Evolutionary conservation across 2,888 invertebrate species (phyloP).

Genomic region (Candidula unifasciata): DNA sequence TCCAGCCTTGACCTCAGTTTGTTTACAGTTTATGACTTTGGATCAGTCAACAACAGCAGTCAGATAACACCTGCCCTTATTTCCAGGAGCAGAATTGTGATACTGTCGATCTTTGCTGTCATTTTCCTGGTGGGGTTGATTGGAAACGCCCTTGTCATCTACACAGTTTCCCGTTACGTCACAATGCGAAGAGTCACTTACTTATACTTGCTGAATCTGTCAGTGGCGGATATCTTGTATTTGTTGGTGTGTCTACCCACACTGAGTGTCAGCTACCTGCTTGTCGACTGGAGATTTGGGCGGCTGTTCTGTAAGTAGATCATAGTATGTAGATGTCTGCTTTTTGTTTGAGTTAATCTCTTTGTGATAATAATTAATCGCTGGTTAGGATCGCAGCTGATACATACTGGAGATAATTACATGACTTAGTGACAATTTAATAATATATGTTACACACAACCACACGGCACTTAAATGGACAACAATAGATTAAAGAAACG

Average conservation of each 20-base stretch:
- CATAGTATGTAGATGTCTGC: no score
- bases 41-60: not conserved
- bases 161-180: constrained; percentile 51
- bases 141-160: constrained; percentile 54
- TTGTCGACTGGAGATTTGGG: constrained; percentile 90
- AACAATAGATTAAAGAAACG: no score
- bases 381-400: no score
- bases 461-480: no score
- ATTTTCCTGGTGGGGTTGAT: constrained; percentile 35
- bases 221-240: constrained; percentile 87
- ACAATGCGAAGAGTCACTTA: constrained; percentile 60
- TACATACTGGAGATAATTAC: no score
- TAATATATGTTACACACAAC: no score
- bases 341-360: no score
- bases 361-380: no score
- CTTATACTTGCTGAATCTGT: constrained; percentile 60
- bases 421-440: no score
- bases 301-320: constrained; percentile 87
- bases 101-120: constrained; percentile 21
- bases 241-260: constrained; percentile 93
- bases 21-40: not conserved
- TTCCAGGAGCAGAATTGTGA: constrained; percentile 22
- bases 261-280: constrained; percentile 90
- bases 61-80: not conserved
- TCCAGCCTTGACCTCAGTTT: not conserved